Evolutionary conservation across 2,888 invertebrate genomes (phyloP), one percentile per base, ranked within the genome.

Genomic region (Cinara cedri): DNA sequence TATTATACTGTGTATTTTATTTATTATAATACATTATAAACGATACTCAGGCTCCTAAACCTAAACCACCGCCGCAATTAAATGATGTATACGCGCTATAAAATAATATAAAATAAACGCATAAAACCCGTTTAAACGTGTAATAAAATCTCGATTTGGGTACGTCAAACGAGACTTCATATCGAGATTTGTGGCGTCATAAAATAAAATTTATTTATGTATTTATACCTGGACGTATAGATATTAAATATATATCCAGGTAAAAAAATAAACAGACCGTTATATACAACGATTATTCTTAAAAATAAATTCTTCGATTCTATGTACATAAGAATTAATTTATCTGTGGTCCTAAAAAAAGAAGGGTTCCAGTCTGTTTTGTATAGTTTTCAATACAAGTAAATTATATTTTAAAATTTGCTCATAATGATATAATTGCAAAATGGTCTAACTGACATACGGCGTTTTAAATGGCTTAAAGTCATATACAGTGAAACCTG

Each of bases 91-190:
- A 10, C n/a, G 34, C 14, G 8, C 1, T 44, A 16, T 74, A 63
- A 62, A 72, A 51, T 51, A 63, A 42, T 74, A 74, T 63, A 74
- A 63, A n/a, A 54, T 63, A 60, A 19, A 13, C 16, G 42, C 44
- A 72, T 72, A 72, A 60, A 72, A 74, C 74, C 63, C 21, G 74
- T 74, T 63, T 74, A 74, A 51, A 42, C 21, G 62, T 34, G 46
- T 63, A 74, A 63, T 74, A 74, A 74, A 74, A 63, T 63, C 51
- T 44, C n/a, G 62, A 74, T 24, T 63, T 21, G 51, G 34, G 34
- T 34, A 21, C 74, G 49, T 74, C 34, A 21, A 62, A 72, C n/a
- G 16, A 72, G 51, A 72, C 6, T 74, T 54, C 62, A 21, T 51
- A 63, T 63, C 72, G 21, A 63, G 72, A 74, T 74, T 63, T 63